phyloP scores from a whole-genome alignment of 2,797 vertebrate species.

The Sebastes trivittatus region DNA sequence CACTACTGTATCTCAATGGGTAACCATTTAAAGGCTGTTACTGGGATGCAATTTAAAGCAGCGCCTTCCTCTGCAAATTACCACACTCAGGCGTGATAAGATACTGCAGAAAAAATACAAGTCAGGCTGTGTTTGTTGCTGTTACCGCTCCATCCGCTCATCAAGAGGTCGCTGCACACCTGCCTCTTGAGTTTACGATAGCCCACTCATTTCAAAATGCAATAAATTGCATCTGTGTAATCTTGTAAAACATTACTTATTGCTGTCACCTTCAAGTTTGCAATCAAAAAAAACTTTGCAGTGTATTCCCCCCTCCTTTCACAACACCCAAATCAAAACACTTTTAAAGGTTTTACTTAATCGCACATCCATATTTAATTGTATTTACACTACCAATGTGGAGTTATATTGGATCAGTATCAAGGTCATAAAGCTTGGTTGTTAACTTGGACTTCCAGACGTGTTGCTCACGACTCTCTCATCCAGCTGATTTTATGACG shows the following conservation, averaged over 20 bases:
- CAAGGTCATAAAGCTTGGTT: constrained; percentile 71
- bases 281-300: constrained; percentile 53
- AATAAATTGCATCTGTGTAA: constrained; percentile 69
- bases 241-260: constrained; percentile 73
- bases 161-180: constrained; percentile 52
- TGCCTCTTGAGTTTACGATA: constrained; percentile 58
- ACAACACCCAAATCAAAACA: constrained; percentile 45
- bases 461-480: constrained; percentile 58
- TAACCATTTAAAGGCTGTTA: constrained; percentile 61
- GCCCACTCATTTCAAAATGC: constrained; percentile 54
- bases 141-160: constrained; percentile 28
- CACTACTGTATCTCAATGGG: constrained; percentile 42
- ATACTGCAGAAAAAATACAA: constrained; percentile 36
- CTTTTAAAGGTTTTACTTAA: constrained; percentile 70
- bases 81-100: constrained; percentile 18
- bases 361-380: constrained; percentile 66
- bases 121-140: constrained; percentile 34
- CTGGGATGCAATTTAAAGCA: constrained; percentile 44
- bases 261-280: constrained; percentile 73
- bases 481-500: constrained; percentile 72
- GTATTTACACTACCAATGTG: constrained; percentile 75
- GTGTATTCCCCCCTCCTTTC: constrained; percentile 25
- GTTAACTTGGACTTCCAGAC: constrained; percentile 67
- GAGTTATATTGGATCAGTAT: constrained; percentile 66
- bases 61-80: constrained; percentile 31